Evolutionary conservation across 2,113 vertebrate species (phyloP), one percentile per base, ranked within the genome.

Genomic region (Elanus axillaris): DNA sequence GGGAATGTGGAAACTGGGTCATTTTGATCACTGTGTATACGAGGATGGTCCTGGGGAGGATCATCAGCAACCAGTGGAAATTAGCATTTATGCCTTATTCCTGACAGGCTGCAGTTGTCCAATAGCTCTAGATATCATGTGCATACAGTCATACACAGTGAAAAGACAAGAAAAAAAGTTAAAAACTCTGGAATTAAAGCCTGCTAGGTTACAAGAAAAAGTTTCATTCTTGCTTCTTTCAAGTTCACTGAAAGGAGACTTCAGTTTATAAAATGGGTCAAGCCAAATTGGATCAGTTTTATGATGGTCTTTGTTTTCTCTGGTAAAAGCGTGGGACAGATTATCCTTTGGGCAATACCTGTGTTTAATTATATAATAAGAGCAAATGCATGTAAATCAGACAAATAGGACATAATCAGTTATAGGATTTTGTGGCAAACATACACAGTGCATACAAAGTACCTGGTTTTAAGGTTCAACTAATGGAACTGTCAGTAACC

Each of bases 281-380:
- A 84, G 40, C 43, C 77, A 78, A 78, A 90, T 32, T 60, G 47
- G 27, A 85, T 93, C 84, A 32, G 15, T 53, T 91, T 90, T 93
- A 11, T 78, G 43, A 77, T 63, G 34, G 26, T 74, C 81, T 88
- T 92, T 94, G 72, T 81, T 91, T 93, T 78, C 47, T 69, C 52
- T 72, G 55, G 50, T 88, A 59, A 72, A 74, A 64, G 27, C 27
- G 87, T 69, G 60, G 56, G 68, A 75, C 63, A 90, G 78, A 47
- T 94, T 74, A 80, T 96, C 92, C 85, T 93, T 80, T 86, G 71
- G 92, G 93, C 75, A 93, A 88, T 80, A 52, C 38, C 78, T 90
- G 71, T 86, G 63, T 76, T 95, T 92, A 86, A 96, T 93, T 86
- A 80, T 58, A 58, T 25, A 88, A 92, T 95, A 38, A 80, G 78